Evolutionary conservation across 1,140 invertebrate species (phyloP), one percentile per base, ranked within the genome.

Genomic region (Drosophila carrolli): DNA sequence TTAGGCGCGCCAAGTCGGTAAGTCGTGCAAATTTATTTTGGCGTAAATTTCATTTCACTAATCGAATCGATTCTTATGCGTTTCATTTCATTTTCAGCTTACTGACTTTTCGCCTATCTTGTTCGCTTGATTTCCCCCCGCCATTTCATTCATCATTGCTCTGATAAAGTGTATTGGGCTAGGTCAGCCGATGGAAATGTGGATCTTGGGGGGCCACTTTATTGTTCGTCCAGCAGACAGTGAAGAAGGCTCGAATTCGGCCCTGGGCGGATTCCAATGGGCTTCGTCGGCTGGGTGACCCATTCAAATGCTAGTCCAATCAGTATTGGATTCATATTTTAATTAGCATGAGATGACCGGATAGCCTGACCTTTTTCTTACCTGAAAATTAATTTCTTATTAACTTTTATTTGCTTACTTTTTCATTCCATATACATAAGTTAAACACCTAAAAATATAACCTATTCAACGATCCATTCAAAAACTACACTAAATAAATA

Each of bases 11-110:
- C 66, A 88, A 88, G 59, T 88, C 67, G 50, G 83, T 83, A 86
- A 86, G 83, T 88, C 77, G 83, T 58, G 75, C 71, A 86, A 86
- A 86, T 86, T 82, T 86, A 86, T 86, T 86, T 88, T 82, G 83
- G 79, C 83, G 79, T 86, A 88, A 86, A 86, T 86, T 86, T 86
- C 78, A 86, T 88, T 86, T 88, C 65, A 86, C 83, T 86, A 86
- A 86, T 86, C 83, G 83, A 86, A 86, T 86, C 83, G 83, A 86
- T 86, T 86, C 83, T 88, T 82, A 86, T 88, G 83, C 83, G 83
- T 86, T 88, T 76, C 66, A 88, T 83, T 86, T 86, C 83, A 73
- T 78, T 88, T 82, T 82, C 78, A 60, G 70, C 71, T 68, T 74
- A 50, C 75, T 75, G 78, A 88, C 66, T 76, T 82, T 72, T 82